Base-by-base conservation (phyloP, 1,140 invertebrate genomes). In the Pteromalus puparum region DNA sequence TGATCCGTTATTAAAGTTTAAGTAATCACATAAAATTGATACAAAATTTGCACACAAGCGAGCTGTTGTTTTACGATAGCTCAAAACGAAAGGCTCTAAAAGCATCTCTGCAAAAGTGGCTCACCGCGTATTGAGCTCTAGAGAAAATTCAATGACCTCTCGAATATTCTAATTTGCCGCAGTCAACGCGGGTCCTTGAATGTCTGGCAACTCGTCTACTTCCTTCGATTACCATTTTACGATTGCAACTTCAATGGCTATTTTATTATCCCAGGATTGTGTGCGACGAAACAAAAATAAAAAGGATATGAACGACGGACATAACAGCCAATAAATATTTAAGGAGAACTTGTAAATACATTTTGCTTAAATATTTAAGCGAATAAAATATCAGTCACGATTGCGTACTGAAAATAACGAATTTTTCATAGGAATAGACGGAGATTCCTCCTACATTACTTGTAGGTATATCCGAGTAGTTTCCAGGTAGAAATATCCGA, bases 101-200 rank as follows among this genome's bases (percentile, higher is more conserved):
- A 61, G 53, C 53, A 61, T 18, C 6, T n/a, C 18, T 61, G 53
- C 53, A 26, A 9, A 72, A 78, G 26, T 80, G 24, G n/a, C 26
- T 80, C n/a, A 42, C 21, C 79, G 72, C 6, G 0, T 68, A 34
- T 34, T 34, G 82, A 85, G 70, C 48, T 72, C 34, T 70, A 48
- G 13, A 73, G 61, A 26, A 65, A 86, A 79, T 87, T 74, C 87
- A 87, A 79, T 85, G 82, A 86, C 83, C 85, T 81, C 67, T 74
- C 73, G 46, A 77, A 75, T 24, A 42, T 30, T 15, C 76, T 85
- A 30, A 88, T 87, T 85, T 86, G 82, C 61, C 76, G 15, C 53
- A 87, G 81, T 86, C 82, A 78, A 87, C 81, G 67, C 68, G 68
- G 87, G 87, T 87, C 87, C 87, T 89, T 87, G 87, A 86, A 87